Conservation (phyloP, 2,113 vertebrate species). For the Guaruba guarouba region DNA sequence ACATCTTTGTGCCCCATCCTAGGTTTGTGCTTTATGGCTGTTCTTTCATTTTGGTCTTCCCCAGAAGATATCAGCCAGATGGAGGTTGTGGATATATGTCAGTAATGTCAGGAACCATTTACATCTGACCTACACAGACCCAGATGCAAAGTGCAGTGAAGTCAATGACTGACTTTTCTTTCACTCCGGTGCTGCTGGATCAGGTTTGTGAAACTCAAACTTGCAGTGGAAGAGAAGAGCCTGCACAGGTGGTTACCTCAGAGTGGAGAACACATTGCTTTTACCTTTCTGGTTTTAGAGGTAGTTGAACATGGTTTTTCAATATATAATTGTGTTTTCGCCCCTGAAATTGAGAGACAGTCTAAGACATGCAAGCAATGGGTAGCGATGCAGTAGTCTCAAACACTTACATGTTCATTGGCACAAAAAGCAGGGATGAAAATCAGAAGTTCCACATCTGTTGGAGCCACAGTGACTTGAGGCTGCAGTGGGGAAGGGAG, state of each 20-base stretch:
- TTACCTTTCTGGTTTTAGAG: background rate
- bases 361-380: background rate
- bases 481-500: background rate
- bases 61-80: background rate
- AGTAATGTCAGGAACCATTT: background rate
- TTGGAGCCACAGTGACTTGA: background rate
- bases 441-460: background rate
- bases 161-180: background rate
- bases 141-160: background rate
- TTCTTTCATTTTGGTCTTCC: background rate
- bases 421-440: background rate
- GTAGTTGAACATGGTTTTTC: background rate
- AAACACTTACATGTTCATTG: background rate
- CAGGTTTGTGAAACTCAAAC: background rate
- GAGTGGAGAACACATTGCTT: background rate
- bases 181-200: background rate
- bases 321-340: background rate
- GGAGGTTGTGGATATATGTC: background rate
- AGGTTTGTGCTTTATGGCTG: background rate
- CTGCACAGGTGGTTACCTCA: background rate
- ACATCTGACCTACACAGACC: background rate
- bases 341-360: background rate
- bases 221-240: background rate
- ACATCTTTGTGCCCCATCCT: background rate
- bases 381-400: background rate